Percentiles rank a stretch among this genome's conserved stretches.
Conservation (phyloP, 2,888 invertebrate species). For the Argyra leucocephala region DNA sequence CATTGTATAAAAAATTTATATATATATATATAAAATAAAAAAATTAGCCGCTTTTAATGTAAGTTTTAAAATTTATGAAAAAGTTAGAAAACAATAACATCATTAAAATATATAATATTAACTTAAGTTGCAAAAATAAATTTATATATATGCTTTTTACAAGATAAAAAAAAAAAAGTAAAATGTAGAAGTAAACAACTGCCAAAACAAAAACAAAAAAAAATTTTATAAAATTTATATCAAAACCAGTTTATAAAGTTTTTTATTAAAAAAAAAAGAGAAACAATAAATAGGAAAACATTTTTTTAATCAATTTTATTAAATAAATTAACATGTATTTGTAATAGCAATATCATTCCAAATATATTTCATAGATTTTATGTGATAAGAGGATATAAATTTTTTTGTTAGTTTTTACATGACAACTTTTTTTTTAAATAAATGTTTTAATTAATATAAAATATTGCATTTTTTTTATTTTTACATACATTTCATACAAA, state of each 20-base stretch:
- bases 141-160: background rate
- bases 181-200: background rate
- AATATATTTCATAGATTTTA: conserved; percentile 11
- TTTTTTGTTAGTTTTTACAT: conserved; percentile 11
- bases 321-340: background rate
- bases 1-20: conserved; percentile 6
- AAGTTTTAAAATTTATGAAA: background rate
- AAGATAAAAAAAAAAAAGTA: background rate
- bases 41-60: conserved; percentile 3
- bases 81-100: background rate
- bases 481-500: too few relatives aligned
- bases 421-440: conserved; percentile 8
- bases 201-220: background rate
- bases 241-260: background rate
- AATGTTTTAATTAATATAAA: conserved; percentile 8
- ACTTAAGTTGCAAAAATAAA: background rate
- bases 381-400: conserved; percentile 9
- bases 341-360: conserved; percentile 9
- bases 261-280: background rate
- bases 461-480: too few relatives aligned
- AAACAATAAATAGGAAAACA: background rate
- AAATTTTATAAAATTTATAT: background rate
- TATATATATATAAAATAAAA: too few relatives aligned
- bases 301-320: background rate
- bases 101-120: background rate